Evolutionary conservation across 2,113 vertebrate genomes (phyloP), one percentile per base, ranked within the genome.

Genomic region (Ammodytes dubius): DNA sequence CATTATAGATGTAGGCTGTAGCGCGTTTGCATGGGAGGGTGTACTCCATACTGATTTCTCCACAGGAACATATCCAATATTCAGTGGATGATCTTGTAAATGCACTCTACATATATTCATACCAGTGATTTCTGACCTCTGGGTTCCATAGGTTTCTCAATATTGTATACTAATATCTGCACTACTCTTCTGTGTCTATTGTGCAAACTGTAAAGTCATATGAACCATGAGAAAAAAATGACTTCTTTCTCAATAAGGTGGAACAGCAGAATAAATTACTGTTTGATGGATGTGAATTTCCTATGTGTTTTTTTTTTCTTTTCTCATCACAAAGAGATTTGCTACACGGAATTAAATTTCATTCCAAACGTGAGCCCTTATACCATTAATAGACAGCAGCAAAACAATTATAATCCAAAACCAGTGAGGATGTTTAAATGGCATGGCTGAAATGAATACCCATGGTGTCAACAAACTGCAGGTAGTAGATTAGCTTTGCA

Each of bases 351-450:
- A 89, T 81, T 65, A 74, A 73, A 91, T 92, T 89, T 68, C 1
- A 83, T 92, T 92, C 84, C 56, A 85, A 84, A 92, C 67, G 75
- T 60, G 71, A 86, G 79, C 74, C 63, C 39, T 27, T 27, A 27
- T 86, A 60, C 17, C 11, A 82, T 85, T 77, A 84, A 88, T 66
- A 85, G 87, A 88, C 70, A 66, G 57, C 75, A 74, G 73, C 79
- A 83, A 91, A 92, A 88, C 82, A 90, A 89, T 89, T 80, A 77
- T 82, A 82, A 76, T 67, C 76, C 77, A 59, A 49, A 27, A 60
- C 69, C 72, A 89, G 63, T 86, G 67, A 80, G 9, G 3, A 35
- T 70, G 83, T 87, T 81, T 46, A 63, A 82, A 80, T 5, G 42
- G 66, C 64, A 27, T 67, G 65, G 47, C 64, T 87, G 65, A 75